Percentiles rank a stretch among this genome's conserved stretches.
Conservation (phyloP, 2,797 vertebrate species). For the Pseudochirops cupreus region DNA sequence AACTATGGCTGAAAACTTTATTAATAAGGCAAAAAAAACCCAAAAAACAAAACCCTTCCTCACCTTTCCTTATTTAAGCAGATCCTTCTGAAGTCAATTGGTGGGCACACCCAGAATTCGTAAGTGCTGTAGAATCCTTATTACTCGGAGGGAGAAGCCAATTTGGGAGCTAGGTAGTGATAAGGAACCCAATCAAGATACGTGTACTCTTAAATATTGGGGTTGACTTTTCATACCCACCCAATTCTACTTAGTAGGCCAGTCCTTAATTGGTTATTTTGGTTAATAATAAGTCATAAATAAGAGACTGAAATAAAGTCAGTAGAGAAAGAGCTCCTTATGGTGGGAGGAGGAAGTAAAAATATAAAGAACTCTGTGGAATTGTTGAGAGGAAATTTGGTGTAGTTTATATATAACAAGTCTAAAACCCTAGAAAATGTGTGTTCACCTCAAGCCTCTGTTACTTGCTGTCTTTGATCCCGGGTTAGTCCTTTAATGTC, state of each 20-base stretch:
- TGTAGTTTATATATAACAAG: background rate
- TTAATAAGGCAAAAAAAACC: background rate
- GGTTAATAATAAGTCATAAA: background rate
- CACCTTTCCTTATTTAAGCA: background rate
- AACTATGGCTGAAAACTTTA: background rate
- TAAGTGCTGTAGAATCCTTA: background rate
- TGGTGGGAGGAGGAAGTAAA: no score
- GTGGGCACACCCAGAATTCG: background rate
- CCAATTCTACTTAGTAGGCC: background rate
- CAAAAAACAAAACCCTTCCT: background rate
- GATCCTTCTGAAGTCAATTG: background rate
- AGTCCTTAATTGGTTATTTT: background rate
- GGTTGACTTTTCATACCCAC: background rate
- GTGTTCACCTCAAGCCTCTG: background rate
- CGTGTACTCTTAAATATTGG: background rate
- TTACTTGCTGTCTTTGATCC: background rate
- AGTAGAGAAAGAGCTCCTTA: background rate
- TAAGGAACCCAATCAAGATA: background rate
- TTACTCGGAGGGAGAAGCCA: background rate
- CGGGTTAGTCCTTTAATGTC: background rate
- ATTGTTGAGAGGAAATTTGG: background rate
- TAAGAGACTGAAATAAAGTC: background rate
- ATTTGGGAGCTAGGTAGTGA: background rate
- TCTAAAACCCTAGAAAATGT: background rate
- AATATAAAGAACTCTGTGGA: no score